Percentiles rank a stretch among this genome's conserved stretches.
Evolutionary conservation across 2,888 invertebrate genomes (phyloP).

Genomic region (Venustoraphidia nigricollis): DNA sequence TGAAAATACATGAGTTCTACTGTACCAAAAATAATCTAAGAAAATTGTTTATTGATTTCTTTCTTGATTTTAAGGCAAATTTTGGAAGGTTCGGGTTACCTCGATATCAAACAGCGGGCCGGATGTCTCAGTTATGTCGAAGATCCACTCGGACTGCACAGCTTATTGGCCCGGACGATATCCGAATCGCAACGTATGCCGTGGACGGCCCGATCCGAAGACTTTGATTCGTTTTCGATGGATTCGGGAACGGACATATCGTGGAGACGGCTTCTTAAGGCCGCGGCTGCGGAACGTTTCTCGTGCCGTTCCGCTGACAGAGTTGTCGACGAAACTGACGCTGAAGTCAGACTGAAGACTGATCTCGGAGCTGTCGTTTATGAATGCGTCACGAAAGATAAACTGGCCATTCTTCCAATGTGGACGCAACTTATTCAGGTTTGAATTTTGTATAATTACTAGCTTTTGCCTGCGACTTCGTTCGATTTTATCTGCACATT

Average conservation of each 20-base stretch:
- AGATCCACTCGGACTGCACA: constrained; percentile 69
- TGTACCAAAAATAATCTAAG: too few species aligned
- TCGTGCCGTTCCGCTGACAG: too few species aligned
- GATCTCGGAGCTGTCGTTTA: constrained; percentile 36
- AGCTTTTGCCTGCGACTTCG: too few species aligned
- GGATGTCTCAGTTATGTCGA: constrained; percentile 76
- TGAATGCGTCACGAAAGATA: constrained; percentile 68
- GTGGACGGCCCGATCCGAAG: constrained; percentile 49
- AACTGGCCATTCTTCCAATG: constrained; percentile 55
- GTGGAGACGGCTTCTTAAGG: constrained; percentile 33
- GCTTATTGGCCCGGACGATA: constrained; percentile 62
- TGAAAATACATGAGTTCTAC: too few species aligned
- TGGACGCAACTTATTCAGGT: constrained; percentile 57
- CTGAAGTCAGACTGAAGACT: constrained; percentile 12
- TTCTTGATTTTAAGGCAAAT: constrained; percentile 35
- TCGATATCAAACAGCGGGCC: constrained; percentile 78
- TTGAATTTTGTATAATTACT: constrained; percentile 4
- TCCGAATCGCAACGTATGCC: constrained; percentile 54
- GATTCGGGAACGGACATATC: too few species aligned
- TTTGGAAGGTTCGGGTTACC: constrained; percentile 47
- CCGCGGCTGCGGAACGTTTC: not conserved
- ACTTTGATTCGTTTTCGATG: constrained; percentile 53
- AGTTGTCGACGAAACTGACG: too few species aligned
- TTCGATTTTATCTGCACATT: too few species aligned
- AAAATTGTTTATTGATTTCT: not conserved